Evolutionary conservation across 1,140 invertebrate genomes (phyloP), one percentile per base, ranked within the genome.

Genomic region (Ostrea denselamellosa): DNA sequence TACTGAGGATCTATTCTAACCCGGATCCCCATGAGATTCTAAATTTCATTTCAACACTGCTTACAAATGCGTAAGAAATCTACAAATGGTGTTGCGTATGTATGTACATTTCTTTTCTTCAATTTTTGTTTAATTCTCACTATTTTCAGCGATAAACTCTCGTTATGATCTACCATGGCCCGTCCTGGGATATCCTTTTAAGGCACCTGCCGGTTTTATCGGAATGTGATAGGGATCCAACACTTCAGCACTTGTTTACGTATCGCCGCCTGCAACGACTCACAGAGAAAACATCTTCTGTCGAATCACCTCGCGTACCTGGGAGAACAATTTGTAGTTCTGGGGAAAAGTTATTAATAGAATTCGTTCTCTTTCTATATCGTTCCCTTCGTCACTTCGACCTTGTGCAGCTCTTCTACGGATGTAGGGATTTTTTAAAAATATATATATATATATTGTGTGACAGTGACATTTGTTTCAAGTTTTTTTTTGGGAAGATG

Each of bases 401-500:
- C 68, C 68, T 77, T 34, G 68, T 77, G 17, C 25, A 77, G 28
- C 12, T 2, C 25, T 62, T 62, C 58, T 62, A 62, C 9, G 25
- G 25, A 77, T 14, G 22, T 25, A 14, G 28, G 68, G 28, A 77
- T 62, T 14, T n/a, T 3, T 7, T 62, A n/a, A n/a, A n/a, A n/a
- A n/a, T n/a, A 14, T 0, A 62, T 62, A 44, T 5, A 44, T 62
- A 19, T 0, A 14, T n/a, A 14, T 12, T 28, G 25, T 77, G 28
- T 77, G 28, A 28, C 14, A 28, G 68, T 77, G 68, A 19, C n/a
- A 19, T 62, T 19, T 62, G 7, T 0, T 62, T 62, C 34, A 3
- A 65, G 51, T 62, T n/a, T 77, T 28, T 3, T 34, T 17, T 77
- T 28, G 2, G 28, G 14, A 62, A 82, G n/a, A 91, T 90, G 90